phyloP scores from a whole-genome alignment of 2,888 invertebrate genomes.

The Torymus aiolomorphi region DNA sequence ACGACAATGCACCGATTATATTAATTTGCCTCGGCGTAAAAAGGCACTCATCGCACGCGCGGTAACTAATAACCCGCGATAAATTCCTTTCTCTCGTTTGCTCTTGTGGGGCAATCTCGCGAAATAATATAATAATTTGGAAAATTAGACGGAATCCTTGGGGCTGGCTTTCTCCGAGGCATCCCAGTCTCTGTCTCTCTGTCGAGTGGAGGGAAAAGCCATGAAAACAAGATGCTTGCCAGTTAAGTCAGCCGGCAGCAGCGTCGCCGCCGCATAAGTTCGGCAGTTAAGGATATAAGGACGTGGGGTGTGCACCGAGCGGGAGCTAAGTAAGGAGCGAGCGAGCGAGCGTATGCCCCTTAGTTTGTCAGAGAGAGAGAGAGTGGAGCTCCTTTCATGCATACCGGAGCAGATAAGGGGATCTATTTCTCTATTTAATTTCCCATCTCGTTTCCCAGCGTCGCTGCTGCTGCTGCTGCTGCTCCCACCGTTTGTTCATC shows the following conservation, averaged over 20 bases:
- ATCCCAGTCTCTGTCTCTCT: background rate
- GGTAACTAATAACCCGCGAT: slow-evolving; percentile 9
- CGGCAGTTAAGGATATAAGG: slow-evolving; percentile 71
- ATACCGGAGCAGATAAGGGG: slow-evolving; percentile 69
- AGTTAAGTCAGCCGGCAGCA: slow-evolving; percentile 48
- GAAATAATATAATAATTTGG: slow-evolving; percentile 53
- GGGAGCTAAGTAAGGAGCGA: slow-evolving; percentile 43
- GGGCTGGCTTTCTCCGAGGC: slow-evolving; percentile 18
- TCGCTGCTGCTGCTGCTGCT: background rate
- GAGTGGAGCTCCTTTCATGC: slow-evolving; percentile 72
- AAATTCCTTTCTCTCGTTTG: background rate
- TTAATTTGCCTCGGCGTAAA: slow-evolving; percentile 30
- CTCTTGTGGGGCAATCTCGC: slow-evolving; percentile 4
- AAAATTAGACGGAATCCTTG: slow-evolving; percentile 52
- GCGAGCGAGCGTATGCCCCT: slow-evolving; percentile 8
- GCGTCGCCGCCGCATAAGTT: slow-evolving; percentile 63
- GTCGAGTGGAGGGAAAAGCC: slow-evolving; percentile 38
- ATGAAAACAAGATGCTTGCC: slow-evolving; percentile 59
- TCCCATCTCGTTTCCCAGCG: slow-evolving; percentile 47
- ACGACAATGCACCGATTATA: slow-evolving; percentile 10
- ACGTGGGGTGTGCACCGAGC: slow-evolving; percentile 53
- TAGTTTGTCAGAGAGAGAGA: slow-evolving; percentile 18
- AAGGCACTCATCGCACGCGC: background rate
- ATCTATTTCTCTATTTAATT: slow-evolving; percentile 58
- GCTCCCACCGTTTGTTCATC: slow-evolving; percentile 47